A percentile compares a stretch with the other conserved stretches of the same genome.
These are phyloP conservation scores for Notodonta ziczac DNA, from an alignment of 2,888 invertebrate genomes.

Conservation along the genomic window DNA sequence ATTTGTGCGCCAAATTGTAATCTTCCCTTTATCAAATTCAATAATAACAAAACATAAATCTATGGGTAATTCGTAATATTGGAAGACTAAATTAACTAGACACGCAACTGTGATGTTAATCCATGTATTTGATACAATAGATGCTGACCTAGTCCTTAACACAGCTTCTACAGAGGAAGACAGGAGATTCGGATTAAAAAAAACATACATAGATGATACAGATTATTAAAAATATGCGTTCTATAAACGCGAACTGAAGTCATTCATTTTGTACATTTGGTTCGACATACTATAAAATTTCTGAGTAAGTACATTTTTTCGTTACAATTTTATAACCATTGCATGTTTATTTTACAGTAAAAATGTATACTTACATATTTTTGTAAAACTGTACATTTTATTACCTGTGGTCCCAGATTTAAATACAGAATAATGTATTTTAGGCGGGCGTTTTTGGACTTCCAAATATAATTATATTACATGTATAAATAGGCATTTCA, in stretches of 20 bases:
- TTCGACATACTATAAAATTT: too few relatives aligned
- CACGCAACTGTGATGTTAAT: constrained; percentile 17
- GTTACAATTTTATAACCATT: background rate
- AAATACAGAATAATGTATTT: constrained; percentile 29
- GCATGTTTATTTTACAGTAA: background rate
- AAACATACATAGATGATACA: background rate
- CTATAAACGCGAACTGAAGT: too few relatives aligned
- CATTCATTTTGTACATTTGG: too few relatives aligned
- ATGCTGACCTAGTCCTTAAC: background rate
- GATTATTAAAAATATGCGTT: too few relatives aligned
- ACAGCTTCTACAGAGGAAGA: constrained; percentile 7
- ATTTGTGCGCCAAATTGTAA: background rate
- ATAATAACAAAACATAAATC: background rate
- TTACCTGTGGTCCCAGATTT: constrained; percentile 52
- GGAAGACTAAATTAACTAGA: constrained; percentile 41
- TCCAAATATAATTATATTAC: too few relatives aligned
- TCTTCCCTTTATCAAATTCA: background rate
- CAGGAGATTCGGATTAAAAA: constrained; percentile 15
- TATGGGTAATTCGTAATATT: constrained; percentile 26
- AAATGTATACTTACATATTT: constrained; percentile 1
- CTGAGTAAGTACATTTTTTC: too few relatives aligned
- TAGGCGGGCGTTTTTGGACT: constrained; percentile 17
- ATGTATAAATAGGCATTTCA: background rate
- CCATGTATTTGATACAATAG: background rate
- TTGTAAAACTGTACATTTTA: constrained; percentile 34